Conservation (phyloP, 2,113 vertebrate genomes). For the Falcunculus frontatus region DNA sequence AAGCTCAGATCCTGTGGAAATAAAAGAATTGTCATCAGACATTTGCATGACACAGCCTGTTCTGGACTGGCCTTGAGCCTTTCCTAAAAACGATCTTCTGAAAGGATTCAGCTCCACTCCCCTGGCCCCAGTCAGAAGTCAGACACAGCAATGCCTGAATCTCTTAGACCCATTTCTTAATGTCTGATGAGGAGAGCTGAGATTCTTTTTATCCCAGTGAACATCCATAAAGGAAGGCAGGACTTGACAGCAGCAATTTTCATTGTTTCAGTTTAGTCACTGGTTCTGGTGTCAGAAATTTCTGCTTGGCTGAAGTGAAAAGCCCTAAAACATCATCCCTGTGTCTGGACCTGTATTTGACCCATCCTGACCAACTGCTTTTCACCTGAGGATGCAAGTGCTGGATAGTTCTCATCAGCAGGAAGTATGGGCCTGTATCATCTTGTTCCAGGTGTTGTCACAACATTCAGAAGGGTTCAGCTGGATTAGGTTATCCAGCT, state of each 20-base stretch:
- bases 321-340: neutral
- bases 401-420: neutral
- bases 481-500: neutral
- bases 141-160: neutral
- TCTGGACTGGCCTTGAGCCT: neutral
- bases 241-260: neutral
- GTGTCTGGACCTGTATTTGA: neutral
- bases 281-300: neutral
- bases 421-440: neutral
- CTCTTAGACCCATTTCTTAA: neutral
- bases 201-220: neutral
- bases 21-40: neutral
- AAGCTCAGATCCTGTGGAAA: neutral
- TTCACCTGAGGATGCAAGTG: neutral
- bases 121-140: neutral
- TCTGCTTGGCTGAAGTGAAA: neutral
- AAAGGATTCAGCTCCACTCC: neutral
- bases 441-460: neutral
- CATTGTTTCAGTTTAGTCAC: neutral
- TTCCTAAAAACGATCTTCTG: neutral
- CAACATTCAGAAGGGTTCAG: neutral
- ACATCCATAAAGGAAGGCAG: neutral
- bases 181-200: neutral
- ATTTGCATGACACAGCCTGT: neutral
- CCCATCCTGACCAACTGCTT: neutral